These are phyloP conservation scores for Graphium colonna DNA, from an alignment of 2,888 invertebrate species.

Conservation along the genomic window DNA sequence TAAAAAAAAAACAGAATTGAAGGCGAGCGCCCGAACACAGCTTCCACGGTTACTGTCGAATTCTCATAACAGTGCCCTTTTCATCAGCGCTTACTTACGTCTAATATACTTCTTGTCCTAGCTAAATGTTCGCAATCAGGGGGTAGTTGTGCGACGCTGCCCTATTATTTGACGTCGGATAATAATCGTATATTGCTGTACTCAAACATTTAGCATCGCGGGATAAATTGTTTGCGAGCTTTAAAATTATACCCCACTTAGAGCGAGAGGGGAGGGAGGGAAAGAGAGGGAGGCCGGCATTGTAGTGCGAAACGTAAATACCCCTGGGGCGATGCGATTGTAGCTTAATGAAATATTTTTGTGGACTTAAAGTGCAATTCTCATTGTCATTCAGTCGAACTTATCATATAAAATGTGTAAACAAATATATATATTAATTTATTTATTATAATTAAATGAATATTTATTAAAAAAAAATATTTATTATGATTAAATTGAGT, in stretches of 20 bases:
- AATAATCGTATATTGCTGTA: conserved; percentile 22
- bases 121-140: conserved; percentile 7
- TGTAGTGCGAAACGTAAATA: conserved; percentile 19
- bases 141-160: background rate
- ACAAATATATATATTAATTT: too few species aligned
- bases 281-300: conserved; percentile 9
- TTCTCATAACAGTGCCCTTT: background rate
- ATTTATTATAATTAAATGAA: too few species aligned
- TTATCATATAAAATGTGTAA: background rate
- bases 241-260: conserved; percentile 19
- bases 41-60: too few species aligned
- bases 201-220: conserved; percentile 15
- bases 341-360: conserved; percentile 11
- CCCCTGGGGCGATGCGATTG: conserved; percentile 3
- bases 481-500: too few species aligned
- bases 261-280: conserved; percentile 3
- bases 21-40: too few species aligned
- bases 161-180: conserved; percentile 9
- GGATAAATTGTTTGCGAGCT: conserved; percentile 18
- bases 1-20: too few species aligned
- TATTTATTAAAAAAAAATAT: too few species aligned
- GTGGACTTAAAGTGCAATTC: background rate
- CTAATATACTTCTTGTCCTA: background rate
- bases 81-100: background rate
- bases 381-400: background rate